phyloP scores from a whole-genome alignment of 2,888 invertebrate genomes.

The Chaetoderma sp. region DNA sequence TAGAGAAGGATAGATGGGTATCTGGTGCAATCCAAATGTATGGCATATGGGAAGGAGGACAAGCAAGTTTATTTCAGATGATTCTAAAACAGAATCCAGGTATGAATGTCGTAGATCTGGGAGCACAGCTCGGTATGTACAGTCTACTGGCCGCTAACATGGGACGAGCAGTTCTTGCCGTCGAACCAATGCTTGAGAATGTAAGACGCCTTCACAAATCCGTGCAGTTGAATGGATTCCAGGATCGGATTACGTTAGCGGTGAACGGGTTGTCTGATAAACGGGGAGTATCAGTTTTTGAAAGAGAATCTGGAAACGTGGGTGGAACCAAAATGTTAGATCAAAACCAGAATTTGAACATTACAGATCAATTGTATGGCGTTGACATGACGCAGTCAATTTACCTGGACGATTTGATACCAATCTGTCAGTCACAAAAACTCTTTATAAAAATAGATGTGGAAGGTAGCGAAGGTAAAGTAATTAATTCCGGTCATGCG shows the following conservation, averaged over 20 bases:
- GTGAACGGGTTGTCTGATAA: conserved; percentile 35
- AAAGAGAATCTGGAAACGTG: background rate
- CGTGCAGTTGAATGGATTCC: conserved; percentile 23
- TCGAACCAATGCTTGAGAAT: conserved; percentile 33
- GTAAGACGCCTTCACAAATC: conserved; percentile 30
- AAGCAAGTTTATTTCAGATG: too few species aligned
- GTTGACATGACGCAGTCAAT: conserved; percentile 25
- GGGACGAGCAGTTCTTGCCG: conserved; percentile 31
- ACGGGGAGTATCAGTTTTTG: conserved; percentile 2
- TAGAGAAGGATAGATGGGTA: conserved; percentile 41
- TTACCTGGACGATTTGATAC: conserved; percentile 29
- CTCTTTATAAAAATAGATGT: conserved; percentile 56
- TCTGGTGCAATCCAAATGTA: conserved; percentile 38
- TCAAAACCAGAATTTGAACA: background rate
- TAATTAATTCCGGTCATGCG: conserved; percentile 35
- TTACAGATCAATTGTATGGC: conserved; percentile 1
- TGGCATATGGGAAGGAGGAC: conserved; percentile 50
- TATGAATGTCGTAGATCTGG: conserved; percentile 39
- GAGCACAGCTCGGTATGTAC: conserved; percentile 36
- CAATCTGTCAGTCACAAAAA: conserved; percentile 17
- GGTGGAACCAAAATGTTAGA: conserved; percentile 4
- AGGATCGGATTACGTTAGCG: conserved; percentile 24
- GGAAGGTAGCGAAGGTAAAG: conserved; percentile 49
- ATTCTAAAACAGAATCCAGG: too few species aligned
- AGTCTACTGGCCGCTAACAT: conserved; percentile 28